These are phyloP conservation scores for Oreohelix idahoensis DNA, from an alignment of 1,140 invertebrate species.

Conservation along the genomic window DNA sequence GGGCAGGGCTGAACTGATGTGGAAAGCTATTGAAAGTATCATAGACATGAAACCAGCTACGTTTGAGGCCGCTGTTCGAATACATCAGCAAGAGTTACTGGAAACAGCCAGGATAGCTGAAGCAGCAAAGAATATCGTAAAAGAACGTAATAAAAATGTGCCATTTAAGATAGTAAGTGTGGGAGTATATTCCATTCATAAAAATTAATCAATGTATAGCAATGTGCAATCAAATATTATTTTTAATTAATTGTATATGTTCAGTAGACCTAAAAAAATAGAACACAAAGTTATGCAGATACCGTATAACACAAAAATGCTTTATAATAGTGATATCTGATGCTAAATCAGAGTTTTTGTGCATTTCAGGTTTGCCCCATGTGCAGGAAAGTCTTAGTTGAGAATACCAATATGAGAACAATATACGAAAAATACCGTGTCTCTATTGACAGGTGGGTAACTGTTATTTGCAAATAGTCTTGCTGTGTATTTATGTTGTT, in stretches of 20 bases:
- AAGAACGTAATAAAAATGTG: neutral
- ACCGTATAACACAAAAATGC: too few species aligned
- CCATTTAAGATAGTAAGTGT: neutral
- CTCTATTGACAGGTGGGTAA: conserved; percentile 10
- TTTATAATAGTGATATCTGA: too few species aligned
- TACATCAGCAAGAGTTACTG: neutral
- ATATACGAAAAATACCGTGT: conserved; percentile 4
- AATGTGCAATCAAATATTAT: too few species aligned
- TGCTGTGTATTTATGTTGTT: too few species aligned
- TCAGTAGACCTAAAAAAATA: too few species aligned
- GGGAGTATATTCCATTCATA: too few species aligned
- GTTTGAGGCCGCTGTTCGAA: neutral
- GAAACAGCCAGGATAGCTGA: neutral
- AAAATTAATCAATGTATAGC: too few species aligned
- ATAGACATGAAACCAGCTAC: conserved; percentile 17
- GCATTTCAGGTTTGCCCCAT: conserved; percentile 7
- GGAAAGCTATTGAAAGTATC: conserved; percentile 35
- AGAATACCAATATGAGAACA: conserved; percentile 4
- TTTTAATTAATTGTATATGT: too few species aligned
- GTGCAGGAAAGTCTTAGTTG: neutral
- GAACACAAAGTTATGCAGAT: too few species aligned
- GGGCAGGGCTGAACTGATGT: conserved; percentile 38
- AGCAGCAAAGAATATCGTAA: neutral
- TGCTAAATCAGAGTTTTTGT: too few species aligned
- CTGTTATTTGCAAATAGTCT: neutral